phyloP scores from a whole-genome alignment of 1,140 invertebrate genomes.

The Musca domestica region DNA sequence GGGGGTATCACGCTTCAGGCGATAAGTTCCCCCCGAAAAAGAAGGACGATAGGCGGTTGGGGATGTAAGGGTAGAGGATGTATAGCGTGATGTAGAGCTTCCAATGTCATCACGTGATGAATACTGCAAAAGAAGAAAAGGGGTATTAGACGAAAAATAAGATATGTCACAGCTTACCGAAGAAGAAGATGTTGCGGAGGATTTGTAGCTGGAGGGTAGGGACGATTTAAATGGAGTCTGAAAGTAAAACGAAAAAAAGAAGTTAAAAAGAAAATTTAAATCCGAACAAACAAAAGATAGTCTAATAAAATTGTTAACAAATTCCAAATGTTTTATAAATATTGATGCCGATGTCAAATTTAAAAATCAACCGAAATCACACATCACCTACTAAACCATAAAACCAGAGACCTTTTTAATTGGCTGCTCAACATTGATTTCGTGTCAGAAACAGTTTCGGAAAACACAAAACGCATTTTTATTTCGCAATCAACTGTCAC shows the following conservation, averaged over 20 bases:
- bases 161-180: slow-evolving; percentile 31
- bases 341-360: too few relatives aligned
- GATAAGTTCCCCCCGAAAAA: slow-evolving; percentile 51
- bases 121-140: slow-evolving; percentile 32
- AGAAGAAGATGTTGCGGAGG: slow-evolving; percentile 29
- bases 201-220: slow-evolving; percentile 41
- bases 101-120: slow-evolving; percentile 37
- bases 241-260: neutral
- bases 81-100: slow-evolving; percentile 33
- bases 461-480: too few relatives aligned
- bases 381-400: too few relatives aligned
- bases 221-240: slow-evolving; percentile 48
- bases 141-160: neutral
- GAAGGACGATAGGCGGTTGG: slow-evolving; percentile 49
- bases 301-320: too few relatives aligned
- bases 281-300: too few relatives aligned
- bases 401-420: neutral
- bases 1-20: slow-evolving; percentile 41
- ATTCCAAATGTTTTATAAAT: too few relatives aligned
- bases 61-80: slow-evolving; percentile 31
- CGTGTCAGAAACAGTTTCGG: neutral
- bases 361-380: too few relatives aligned
- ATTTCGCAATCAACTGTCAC: too few relatives aligned
- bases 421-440: neutral
- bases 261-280: neutral